phyloP scores from a whole-genome alignment of 2,888 invertebrate genomes.

The Dolichopus griseipennis region DNA sequence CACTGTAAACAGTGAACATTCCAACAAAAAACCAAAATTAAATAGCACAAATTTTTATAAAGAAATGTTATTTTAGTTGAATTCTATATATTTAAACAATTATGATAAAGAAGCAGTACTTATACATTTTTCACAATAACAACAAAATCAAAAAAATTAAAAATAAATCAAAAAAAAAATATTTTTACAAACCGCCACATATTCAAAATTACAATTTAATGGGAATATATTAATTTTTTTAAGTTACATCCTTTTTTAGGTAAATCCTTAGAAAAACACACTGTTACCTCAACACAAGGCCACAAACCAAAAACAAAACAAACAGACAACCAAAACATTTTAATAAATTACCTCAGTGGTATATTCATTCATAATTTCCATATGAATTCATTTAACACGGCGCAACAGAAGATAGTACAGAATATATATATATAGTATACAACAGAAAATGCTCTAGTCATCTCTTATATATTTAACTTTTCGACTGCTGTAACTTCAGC shows the following conservation, averaged over 20 bases:
- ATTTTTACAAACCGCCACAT: neutral
- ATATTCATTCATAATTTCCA: neutral
- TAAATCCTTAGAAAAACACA: neutral
- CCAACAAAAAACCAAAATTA: too few species aligned
- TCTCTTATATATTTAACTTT: neutral
- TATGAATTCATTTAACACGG: too few species aligned
- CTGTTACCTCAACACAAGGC: neutral
- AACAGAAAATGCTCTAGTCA: neutral
- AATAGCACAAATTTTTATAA: too few species aligned
- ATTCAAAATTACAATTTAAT: neutral
- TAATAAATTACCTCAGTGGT: neutral
- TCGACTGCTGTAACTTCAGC: too few species aligned
- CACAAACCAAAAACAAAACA: neutral
- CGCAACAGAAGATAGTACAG: too few species aligned
- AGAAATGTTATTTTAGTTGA: too few species aligned
- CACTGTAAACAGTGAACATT: too few species aligned
- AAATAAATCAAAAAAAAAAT: neutral
- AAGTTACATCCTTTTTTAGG: conserved; percentile 4
- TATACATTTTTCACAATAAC: too few species aligned
- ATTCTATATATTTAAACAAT: too few species aligned
- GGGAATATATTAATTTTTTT: conserved; percentile 2
- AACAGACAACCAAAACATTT: neutral
- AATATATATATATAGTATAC: too few species aligned
- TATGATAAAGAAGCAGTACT: too few species aligned
- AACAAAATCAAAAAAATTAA: too few species aligned